phyloP scores from a whole-genome alignment of 2,113 vertebrate genomes.

The Craseonycteris thonglongyai region DNA sequence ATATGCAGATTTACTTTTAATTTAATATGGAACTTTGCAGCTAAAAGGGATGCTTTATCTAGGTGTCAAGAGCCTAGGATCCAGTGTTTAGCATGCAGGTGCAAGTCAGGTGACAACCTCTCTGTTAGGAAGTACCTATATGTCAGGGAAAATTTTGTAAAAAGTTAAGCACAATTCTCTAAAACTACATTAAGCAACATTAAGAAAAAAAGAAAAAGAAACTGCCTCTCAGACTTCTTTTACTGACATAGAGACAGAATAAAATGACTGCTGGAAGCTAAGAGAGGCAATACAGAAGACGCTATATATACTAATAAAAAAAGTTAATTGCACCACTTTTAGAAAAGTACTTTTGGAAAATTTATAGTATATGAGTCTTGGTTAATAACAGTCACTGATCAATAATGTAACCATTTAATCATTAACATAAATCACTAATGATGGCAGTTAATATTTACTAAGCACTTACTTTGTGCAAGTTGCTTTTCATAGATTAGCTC shows the following conservation, averaged over 20 bases:
- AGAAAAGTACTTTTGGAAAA: neutral
- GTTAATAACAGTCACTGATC: neutral
- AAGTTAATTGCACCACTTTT: neutral
- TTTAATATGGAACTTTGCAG: neutral
- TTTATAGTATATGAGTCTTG: neutral
- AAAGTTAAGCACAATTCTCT: neutral
- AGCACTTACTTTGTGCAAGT: neutral
- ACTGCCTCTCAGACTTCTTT: neutral
- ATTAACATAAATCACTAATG: neutral
- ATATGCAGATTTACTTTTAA: neutral
- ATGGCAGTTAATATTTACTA: neutral
- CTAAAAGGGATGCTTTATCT: neutral
- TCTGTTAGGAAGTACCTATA: neutral
- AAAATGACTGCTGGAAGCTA: neutral
- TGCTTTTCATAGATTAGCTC: neutral
- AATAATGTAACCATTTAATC: neutral
- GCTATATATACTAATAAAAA: neutral
- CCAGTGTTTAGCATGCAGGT: neutral
- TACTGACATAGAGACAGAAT: neutral
- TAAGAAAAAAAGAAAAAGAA: neutral
- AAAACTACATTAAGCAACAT: neutral
- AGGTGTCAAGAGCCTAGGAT: neutral
- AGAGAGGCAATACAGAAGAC: neutral
- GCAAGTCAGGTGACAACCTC: neutral
- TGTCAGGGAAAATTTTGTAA: neutral